These are phyloP conservation scores for Leptinotarsa juncta DNA, from an alignment of 2,888 invertebrate genomes.

Conservation along the genomic window DNA sequence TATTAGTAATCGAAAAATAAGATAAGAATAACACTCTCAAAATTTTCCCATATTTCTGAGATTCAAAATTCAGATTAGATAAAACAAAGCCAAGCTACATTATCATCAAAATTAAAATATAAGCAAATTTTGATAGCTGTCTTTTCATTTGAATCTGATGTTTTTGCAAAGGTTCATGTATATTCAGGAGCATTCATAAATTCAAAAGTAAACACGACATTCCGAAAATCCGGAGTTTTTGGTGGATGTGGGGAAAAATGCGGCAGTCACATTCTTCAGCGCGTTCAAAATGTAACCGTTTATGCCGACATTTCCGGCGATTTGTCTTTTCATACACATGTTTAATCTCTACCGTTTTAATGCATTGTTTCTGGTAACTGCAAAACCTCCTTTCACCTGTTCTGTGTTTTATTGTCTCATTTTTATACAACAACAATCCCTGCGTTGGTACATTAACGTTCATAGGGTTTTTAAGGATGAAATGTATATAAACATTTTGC, in stretches of 20 bases:
- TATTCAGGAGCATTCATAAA: not conserved
- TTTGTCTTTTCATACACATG: conserved; percentile 21
- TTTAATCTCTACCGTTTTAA: conserved; percentile 24
- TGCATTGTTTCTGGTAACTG: conserved; percentile 33
- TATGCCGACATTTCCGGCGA: conserved; percentile 19
- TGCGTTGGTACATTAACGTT: not conserved
- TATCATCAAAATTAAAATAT: no score
- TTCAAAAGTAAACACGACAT: not conserved
- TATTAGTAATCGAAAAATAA: no score
- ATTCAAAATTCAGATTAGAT: no score
- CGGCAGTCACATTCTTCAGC: conserved; percentile 18
- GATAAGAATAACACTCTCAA: no score
- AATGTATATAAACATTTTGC: no score
- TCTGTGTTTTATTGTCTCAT: conserved; percentile 13
- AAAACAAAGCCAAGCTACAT: no score
- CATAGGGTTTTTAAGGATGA: not conserved
- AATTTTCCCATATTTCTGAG: no score
- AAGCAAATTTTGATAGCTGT: no score
- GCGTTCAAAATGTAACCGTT: conserved; percentile 19
- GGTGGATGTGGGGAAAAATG: not conserved
- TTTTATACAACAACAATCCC: conserved; percentile 4
- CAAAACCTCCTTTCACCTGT: conserved; percentile 26
- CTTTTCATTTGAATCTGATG: no score
- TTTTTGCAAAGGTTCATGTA: no score
- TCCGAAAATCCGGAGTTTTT: not conserved